Evolutionary conservation across 2,113 vertebrate species (phyloP).

Genomic region (Caracal caracal): DNA sequence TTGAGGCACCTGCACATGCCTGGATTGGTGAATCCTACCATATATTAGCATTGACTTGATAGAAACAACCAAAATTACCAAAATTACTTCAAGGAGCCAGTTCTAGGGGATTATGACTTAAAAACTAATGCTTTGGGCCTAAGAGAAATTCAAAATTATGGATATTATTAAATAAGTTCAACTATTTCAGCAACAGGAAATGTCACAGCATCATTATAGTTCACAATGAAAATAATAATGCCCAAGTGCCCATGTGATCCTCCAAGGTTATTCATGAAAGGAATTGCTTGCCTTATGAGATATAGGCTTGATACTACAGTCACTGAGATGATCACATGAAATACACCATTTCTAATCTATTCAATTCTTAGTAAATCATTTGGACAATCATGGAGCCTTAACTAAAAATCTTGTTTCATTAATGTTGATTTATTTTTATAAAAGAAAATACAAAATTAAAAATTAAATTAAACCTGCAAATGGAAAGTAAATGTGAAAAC

Average conservation of each 20-base stretch:
- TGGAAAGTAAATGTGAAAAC: constrained; percentile 8
- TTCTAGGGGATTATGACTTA: background rate
- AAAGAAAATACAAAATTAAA: constrained; percentile 30
- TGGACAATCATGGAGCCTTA: background rate
- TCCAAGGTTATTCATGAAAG: background rate
- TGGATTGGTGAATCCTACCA: background rate
- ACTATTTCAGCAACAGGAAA: constrained; percentile 22
- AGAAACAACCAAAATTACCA: background rate
- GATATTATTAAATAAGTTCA: background rate
- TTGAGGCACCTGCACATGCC: background rate
- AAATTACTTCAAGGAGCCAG: background rate
- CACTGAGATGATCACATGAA: background rate
- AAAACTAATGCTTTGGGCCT: constrained; percentile 3
- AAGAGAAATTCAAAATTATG: background rate
- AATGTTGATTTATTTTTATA: constrained; percentile 33
- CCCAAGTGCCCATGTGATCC: background rate
- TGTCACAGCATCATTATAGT: background rate
- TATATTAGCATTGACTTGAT: background rate
- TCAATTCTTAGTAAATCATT: background rate
- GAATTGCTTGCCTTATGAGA: background rate
- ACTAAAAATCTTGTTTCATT: constrained; percentile 33
- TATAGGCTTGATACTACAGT: background rate
- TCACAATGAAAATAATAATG: background rate
- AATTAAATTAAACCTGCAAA: constrained; percentile 1
- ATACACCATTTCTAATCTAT: background rate